These are phyloP conservation scores for Lochmaea capreae DNA, from an alignment of 2,888 invertebrate species.

Conservation along the genomic window DNA sequence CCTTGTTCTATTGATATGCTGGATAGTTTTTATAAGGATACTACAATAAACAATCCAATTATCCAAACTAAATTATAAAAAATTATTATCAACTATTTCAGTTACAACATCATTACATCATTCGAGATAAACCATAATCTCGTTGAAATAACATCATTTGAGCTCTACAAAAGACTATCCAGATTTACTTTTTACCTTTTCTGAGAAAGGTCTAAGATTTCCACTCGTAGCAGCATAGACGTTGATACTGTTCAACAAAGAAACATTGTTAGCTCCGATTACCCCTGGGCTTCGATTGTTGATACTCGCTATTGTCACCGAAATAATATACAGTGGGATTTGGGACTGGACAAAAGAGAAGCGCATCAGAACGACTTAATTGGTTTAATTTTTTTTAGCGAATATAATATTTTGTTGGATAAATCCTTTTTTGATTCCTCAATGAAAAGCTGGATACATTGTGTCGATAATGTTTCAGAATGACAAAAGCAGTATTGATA, in stretches of 20 bases:
- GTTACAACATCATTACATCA: background rate
- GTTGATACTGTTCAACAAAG: constrained; percentile 21
- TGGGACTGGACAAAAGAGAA: constrained; percentile 17
- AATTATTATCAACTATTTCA: background rate
- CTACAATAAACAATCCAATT: too few species aligned
- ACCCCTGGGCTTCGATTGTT: constrained; percentile 63
- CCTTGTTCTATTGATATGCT: too few species aligned
- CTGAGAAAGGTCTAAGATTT: constrained; percentile 20
- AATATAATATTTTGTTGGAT: background rate
- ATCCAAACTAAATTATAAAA: background rate
- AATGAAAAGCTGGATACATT: background rate
- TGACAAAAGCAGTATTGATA: background rate
- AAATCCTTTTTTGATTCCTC: background rate
- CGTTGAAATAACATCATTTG: constrained; percentile 14
- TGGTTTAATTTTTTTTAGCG: constrained; percentile 18
- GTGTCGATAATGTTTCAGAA: background rate
- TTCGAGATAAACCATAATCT: background rate
- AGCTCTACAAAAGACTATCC: constrained; percentile 22
- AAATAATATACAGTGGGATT: constrained; percentile 44
- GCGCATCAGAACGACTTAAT: constrained; percentile 21
- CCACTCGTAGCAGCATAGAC: constrained; percentile 8
- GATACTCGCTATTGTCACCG: constrained; percentile 57
- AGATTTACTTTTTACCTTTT: constrained; percentile 25
- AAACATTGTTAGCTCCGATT: constrained; percentile 60
- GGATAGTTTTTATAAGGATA: too few species aligned